Evolutionary conservation across 2,797 vertebrate genomes (phyloP), one percentile per base, ranked within the genome.

Genomic region (Lates japonicus): DNA sequence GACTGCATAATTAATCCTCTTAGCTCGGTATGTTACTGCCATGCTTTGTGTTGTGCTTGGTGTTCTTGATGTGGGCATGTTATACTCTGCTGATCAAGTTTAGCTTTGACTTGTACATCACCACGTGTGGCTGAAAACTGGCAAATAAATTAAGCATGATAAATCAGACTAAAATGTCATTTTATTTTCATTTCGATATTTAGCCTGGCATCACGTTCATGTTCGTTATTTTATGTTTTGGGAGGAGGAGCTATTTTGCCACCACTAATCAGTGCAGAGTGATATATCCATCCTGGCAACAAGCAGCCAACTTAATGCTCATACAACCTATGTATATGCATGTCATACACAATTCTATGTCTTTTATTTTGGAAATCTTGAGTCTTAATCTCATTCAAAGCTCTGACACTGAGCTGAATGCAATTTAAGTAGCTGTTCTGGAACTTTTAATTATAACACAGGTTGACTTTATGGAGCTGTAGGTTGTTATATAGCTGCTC

Each of bases 1-100:
- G 74, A 79, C 51, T 37, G 63, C 42, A 11, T 29, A 68, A 73
- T 83, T 74, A 83, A 76, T 88, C 85, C 78, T 80, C 74, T 74
- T 71, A 77, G 79, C 49, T 67, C 64, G 2, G 54, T 39, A 42
- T 35, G 61, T 80, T 66, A 59, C 81, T 25, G 70, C 58, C 41
- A 66, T 51, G 64, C 55, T 67, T 70, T 78, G 67, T 74, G 79
- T 61, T 29, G 25, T 29, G 25, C 25, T 29, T 29, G 54, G 25
- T 10, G 59, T 41, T 61, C 29, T 41, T 48, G n/a, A 19, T 65
- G 57, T 46, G 41, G 55, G 10, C 9, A 31, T 57, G 41, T 67
- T 65, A 7, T 35, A 64, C 76, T 68, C 74, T 37, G 78, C 46
- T 61, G 55, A 74, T 9, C 25, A 42, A 73, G 58, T 67, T 54